Evolutionary conservation across 2,888 invertebrate genomes (phyloP).

Genomic region (Micoletzkya japonica): DNA sequence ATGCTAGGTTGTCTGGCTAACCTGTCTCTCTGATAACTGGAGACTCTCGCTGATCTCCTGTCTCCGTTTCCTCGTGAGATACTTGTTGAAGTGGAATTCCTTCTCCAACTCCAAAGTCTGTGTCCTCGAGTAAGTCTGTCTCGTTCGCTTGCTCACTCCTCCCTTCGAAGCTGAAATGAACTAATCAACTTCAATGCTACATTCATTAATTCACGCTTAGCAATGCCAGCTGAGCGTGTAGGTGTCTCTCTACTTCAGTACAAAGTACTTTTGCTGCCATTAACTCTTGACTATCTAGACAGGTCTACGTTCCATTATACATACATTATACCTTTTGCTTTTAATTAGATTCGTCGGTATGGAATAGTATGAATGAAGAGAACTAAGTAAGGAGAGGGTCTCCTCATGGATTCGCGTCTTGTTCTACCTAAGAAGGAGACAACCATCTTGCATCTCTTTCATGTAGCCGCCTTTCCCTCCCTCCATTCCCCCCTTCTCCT

Average conservation of each 20-base stretch:
- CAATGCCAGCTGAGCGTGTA: background rate
- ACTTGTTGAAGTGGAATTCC: slow-evolving; percentile 62
- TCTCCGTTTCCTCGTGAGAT: slow-evolving; percentile 57
- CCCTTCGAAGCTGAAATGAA: slow-evolving; percentile 24
- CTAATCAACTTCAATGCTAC: background rate
- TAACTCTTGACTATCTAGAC: no score
- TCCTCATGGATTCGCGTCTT: no score
- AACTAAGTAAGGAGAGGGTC: no score
- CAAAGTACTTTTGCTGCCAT: no score
- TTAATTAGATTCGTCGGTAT: no score
- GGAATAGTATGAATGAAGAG: no score
- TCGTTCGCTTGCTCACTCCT: slow-evolving; percentile 49
- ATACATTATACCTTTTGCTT: no score
- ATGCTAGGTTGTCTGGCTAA: slow-evolving; percentile 23
- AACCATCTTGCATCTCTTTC: slow-evolving; percentile 4
- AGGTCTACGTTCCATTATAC: no score
- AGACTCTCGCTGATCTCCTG: slow-evolving; percentile 60
- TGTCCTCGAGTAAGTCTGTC: slow-evolving; percentile 60
- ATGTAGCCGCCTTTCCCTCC: slow-evolving; percentile 13
- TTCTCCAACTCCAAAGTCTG: slow-evolving; percentile 63
- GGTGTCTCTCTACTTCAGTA: no score
- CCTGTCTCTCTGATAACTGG: slow-evolving; percentile 60
- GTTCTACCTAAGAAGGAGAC: no score
- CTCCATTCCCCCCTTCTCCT: slow-evolving; percentile 3
- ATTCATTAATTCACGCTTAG: background rate